Base-by-base conservation (phyloP, 2,797 vertebrate genomes). In the Brachyrhaphis roseni region DNA sequence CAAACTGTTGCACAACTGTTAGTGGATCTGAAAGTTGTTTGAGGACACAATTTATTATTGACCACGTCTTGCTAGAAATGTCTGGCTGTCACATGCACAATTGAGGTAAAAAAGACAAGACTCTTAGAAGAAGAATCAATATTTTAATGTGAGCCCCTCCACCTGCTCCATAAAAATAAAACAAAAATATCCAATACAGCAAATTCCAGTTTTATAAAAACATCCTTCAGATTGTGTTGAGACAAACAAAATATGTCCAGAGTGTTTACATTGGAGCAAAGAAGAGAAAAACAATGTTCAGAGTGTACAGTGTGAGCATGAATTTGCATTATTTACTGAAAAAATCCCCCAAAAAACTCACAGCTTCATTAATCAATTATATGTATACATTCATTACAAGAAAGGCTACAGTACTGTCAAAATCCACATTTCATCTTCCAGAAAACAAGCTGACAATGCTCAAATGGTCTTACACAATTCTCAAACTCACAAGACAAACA, bases 371-470 rank as follows among this genome's bases (percentile, higher is more conserved):
- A 87, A 88, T 87, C 41, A 43, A 18, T 75, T 11, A 31, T 79
- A 45, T 88, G 23, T 87, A 78, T 94, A 95, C 94, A 95, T 95
- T 94, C 93, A 94, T 91, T 73, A 41, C 76, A 77, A 87, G 62
- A 88, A 91, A 86, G 75, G 78, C 81, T 87, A 90, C 90, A 90
- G 90, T 89, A 85, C 87, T 88, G 57, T 78, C 75, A 75, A 87
- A 51, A 78, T 75, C 51, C 84, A 81, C 80, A 51, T 74, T 78
- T 74, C 12, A 47, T 34, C 39, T 47, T 53, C n/a, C 43, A 39
- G 55, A 34, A 53, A 36, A 81, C 74, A 53, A 53, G 77, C 66
- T 82, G 79, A 26, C 76, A 62, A 77, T 74, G 55, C 78, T 78
- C 46, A 8, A 66, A 79, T 62, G 28, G 6, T 68, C 41, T 72